A percentile compares a stretch with the other conserved stretches of the same genome.
These are phyloP conservation scores for Lepidurus packardi DNA, from an alignment of 1,140 invertebrate genomes.

Conservation along the genomic window DNA sequence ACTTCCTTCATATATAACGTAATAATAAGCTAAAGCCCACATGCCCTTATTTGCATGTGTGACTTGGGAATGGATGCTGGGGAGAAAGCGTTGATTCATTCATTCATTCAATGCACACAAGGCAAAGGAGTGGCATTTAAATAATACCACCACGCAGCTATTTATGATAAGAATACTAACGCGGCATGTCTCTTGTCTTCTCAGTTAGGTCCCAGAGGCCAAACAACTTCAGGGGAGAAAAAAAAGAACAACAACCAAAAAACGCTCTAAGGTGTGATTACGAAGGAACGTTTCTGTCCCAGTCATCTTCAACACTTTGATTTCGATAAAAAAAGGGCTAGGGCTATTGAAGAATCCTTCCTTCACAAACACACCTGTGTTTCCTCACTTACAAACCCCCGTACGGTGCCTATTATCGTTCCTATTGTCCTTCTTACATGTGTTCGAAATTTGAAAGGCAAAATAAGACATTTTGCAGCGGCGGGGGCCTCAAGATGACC, in stretches of 20 bases:
- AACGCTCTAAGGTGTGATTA: neutral
- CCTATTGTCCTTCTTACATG: slow-evolving; percentile 13
- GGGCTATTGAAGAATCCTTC: neutral
- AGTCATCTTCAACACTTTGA: neutral
- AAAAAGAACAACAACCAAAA: neutral
- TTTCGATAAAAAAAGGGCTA: neutral
- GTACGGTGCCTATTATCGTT: slow-evolving; percentile 15
- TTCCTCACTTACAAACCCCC: neutral
- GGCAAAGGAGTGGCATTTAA: slow-evolving; percentile 9
- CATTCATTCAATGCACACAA: neutral
- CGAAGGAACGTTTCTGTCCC: neutral
- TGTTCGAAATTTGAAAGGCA: neutral
- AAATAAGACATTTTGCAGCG: neutral
- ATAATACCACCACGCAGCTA: slow-evolving; percentile 8
- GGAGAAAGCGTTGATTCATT: slow-evolving; percentile 19
- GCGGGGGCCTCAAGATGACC: neutral
- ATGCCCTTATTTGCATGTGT: slow-evolving; percentile 14
- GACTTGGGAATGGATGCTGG: neutral
- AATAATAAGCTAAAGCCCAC: neutral
- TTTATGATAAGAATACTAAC: neutral
- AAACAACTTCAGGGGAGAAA: neutral
- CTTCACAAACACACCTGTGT: slow-evolving; percentile 19
- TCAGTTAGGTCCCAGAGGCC: neutral
- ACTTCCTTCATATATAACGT: neutral
- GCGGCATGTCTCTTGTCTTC: neutral